Percentiles rank a stretch among this genome's conserved stretches.
These are phyloP conservation scores for Loriculus beryllinus DNA, from an alignment of 2,797 vertebrate genomes.

Conservation along the genomic window DNA sequence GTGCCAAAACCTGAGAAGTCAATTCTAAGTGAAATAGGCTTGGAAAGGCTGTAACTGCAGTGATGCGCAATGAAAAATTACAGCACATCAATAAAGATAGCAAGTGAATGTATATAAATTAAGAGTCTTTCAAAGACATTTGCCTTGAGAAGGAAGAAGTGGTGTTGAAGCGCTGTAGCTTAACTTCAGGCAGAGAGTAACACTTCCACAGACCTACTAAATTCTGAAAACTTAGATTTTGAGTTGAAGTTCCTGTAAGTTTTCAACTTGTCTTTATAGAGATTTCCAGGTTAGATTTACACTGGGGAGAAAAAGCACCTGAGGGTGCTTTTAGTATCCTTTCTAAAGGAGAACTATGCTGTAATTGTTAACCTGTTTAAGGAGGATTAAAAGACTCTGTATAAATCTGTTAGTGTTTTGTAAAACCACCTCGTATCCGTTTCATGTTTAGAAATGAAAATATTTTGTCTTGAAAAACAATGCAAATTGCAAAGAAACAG, in stretches of 20 bases:
- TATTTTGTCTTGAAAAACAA: not conserved
- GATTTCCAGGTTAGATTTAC: not conserved
- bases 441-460: not conserved
- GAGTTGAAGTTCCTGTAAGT: not conserved
- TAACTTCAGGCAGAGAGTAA: not conserved
- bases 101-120: not conserved
- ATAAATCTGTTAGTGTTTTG: rapidly evolving
- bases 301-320: not conserved
- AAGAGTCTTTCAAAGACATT: not conserved
- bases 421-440: not conserved
- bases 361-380: not conserved
- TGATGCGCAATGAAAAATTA: not conserved
- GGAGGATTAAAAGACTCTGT: not conserved
- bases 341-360: not conserved
- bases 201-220: rapidly evolving
- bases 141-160: not conserved
- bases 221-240: not conserved
- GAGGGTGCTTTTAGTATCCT: not conserved
- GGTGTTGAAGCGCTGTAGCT: not conserved
- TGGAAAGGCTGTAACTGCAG: not conserved
- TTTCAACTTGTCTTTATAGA: not conserved
- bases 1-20: not conserved
- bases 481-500: not conserved
- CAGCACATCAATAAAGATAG: not conserved
- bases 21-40: not conserved